phyloP scores from a whole-genome alignment of 2,113 vertebrate species.

The Amblyopsis rosae region DNA sequence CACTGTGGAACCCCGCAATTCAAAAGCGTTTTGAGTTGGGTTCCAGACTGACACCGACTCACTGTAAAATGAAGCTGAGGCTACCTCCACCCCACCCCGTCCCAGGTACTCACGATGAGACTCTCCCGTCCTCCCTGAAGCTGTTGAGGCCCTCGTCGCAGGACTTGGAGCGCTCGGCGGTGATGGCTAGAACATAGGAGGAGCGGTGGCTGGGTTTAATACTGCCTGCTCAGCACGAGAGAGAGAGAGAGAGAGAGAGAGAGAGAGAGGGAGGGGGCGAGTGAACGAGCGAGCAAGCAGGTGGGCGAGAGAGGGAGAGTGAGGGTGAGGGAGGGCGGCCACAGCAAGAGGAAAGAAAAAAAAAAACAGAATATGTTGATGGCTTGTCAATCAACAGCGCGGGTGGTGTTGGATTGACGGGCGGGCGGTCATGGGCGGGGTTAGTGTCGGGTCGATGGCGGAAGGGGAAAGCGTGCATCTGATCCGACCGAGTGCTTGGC shows the following conservation, averaged over 20 bases:
- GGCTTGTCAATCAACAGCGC: conserved; percentile 62
- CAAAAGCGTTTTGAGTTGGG: too few relatives aligned
- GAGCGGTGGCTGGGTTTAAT: conserved; percentile 93
- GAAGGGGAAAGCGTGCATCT: conserved; percentile 29
- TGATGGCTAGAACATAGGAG: conserved; percentile 97
- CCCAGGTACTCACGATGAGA: conserved; percentile 73
- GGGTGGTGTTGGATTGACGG: conserved; percentile 55
- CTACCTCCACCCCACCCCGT: not conserved
- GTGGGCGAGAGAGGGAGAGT: conserved; percentile 10
- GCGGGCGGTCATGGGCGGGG: conserved; percentile 15
- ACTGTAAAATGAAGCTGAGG: too few relatives aligned
- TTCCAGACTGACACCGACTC: too few relatives aligned
- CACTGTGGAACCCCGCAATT: too few relatives aligned
- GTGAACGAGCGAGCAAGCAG: conserved; percentile 21
- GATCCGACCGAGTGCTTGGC: conserved; percentile 5
- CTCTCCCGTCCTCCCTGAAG: conserved; percentile 88
- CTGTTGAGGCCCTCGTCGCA: conserved; percentile 95
- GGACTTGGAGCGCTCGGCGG: conserved; percentile 95
- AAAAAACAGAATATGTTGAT: conserved; percentile 56
- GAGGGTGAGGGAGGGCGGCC: conserved; percentile 1
- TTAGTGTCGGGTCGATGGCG: conserved; percentile 1
- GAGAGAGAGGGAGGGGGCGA: conserved; percentile 34
- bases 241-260: conserved; percentile 37
- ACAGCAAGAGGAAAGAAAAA: conserved; percentile 29
- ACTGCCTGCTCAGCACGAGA: conserved; percentile 79